Percentiles rank a stretch among this genome's conserved stretches.
Evolutionary conservation across 1,140 invertebrate genomes (phyloP).

Genomic region (Tribolium castaneum): DNA sequence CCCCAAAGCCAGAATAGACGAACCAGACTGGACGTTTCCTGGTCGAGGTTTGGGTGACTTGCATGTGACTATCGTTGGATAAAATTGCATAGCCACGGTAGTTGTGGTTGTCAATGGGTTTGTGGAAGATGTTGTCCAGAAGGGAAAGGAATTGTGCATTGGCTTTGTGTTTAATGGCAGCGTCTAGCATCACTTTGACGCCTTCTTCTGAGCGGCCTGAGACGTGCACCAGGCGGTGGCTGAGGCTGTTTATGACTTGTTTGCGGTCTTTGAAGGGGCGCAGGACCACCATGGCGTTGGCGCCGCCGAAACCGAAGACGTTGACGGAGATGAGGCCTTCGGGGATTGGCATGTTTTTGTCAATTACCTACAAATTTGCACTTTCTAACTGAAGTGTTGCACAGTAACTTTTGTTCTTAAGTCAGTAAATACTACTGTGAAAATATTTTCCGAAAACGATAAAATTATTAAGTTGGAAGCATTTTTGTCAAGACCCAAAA

Average conservation of each 20-base stretch:
- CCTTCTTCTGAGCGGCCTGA: constrained; percentile 76
- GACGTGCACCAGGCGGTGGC: constrained; percentile 69
- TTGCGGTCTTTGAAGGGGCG: constrained; percentile 66
- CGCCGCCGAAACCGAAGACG: constrained; percentile 73
- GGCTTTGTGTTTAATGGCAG: constrained; percentile 71
- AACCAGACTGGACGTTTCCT: constrained; percentile 89
- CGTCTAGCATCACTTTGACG: constrained; percentile 74
- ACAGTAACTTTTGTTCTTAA: too few relatives aligned
- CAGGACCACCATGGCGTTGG: constrained; percentile 76
- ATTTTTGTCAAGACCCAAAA: too few relatives aligned
- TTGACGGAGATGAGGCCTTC: constrained; percentile 67
- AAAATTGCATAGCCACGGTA: constrained; percentile 66
- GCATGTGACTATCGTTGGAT: constrained; percentile 9
- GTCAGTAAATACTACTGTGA: too few relatives aligned
- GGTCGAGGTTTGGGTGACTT: constrained; percentile 54
- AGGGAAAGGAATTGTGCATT: constrained; percentile 67
- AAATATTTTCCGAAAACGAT: too few relatives aligned
- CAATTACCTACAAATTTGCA: constrained; percentile 62
- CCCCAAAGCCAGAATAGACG: constrained; percentile 95
- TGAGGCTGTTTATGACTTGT: constrained; percentile 63
- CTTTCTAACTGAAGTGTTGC: neutral
- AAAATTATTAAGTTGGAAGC: too few relatives aligned
- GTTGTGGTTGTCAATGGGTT: constrained; percentile 67
- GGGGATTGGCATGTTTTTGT: constrained; percentile 70
- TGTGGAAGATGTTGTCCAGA: constrained; percentile 64